Percentiles rank a stretch among this genome's conserved stretches.
phyloP scores from a whole-genome alignment of 2,113 vertebrate species.

The Eonycteris spelaea region DNA sequence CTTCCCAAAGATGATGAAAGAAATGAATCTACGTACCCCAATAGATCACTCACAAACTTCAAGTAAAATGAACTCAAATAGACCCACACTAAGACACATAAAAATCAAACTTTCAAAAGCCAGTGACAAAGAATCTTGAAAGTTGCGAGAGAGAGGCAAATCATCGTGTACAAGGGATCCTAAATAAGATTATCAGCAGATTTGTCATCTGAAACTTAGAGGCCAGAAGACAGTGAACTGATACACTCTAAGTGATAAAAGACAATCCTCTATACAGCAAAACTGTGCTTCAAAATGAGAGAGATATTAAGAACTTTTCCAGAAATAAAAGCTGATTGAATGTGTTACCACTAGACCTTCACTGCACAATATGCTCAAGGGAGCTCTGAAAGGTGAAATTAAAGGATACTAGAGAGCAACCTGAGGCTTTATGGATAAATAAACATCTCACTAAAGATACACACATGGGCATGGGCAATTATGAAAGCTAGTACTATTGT shows the following conservation, averaged over 20 bases:
- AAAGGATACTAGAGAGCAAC: neutral
- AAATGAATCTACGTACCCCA: neutral
- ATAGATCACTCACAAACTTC: neutral
- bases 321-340: neutral
- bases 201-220: neutral
- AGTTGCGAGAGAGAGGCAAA: neutral
- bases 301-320: neutral
- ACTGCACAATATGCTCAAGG: neutral
- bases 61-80: neutral
- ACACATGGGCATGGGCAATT: neutral
- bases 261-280: neutral
- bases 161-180: neutral
- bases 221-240: neutral
- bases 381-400: neutral
- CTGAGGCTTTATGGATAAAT: neutral
- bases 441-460: neutral
- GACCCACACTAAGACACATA: neutral
- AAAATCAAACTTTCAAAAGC: neutral
- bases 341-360: neutral
- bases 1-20: neutral
- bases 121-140: neutral
- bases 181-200: neutral
- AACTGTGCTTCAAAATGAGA: neutral
- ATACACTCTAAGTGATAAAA: neutral
- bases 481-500: neutral